phyloP scores from a whole-genome alignment of 2,797 vertebrate genomes.

The Otolemur crassicaudatus region DNA sequence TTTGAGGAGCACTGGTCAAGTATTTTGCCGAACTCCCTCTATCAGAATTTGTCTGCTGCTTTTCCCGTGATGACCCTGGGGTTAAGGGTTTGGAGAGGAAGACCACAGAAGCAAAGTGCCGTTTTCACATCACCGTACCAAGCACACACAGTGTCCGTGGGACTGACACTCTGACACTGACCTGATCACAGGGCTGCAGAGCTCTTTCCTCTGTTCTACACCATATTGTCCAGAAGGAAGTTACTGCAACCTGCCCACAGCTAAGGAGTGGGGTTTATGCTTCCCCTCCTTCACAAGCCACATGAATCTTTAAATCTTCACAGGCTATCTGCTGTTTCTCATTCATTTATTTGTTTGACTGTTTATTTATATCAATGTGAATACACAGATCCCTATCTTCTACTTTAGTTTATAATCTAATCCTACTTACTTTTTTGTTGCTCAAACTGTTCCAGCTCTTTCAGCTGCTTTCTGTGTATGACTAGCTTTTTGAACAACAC shows the following conservation, averaged over 20 bases:
- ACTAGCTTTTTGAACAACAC: conserved; percentile 9
- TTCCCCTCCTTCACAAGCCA: neutral
- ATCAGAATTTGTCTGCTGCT: neutral
- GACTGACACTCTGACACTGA: neutral
- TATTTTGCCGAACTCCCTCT: neutral
- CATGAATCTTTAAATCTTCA: neutral
- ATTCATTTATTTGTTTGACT: conserved; percentile 23
- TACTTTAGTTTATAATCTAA: neutral
- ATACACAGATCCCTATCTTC: neutral
- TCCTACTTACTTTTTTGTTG: neutral
- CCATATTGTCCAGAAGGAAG: neutral
- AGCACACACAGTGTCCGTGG: neutral
- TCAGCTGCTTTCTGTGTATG: neutral
- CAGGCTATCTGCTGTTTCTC: neutral
- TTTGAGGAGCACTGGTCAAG: conserved; percentile 1
- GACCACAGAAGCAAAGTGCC: neutral
- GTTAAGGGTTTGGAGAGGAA: neutral
- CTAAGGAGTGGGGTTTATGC: neutral
- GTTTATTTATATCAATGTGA: neutral
- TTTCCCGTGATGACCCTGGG: neutral
- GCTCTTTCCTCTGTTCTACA: neutral
- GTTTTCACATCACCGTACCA: neutral
- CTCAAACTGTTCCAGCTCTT: neutral
- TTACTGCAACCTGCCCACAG: neutral
- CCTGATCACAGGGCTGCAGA: neutral